Evolutionary conservation across 2,888 invertebrate species (phyloP).

Genomic region (Agonopterix arenella): DNA sequence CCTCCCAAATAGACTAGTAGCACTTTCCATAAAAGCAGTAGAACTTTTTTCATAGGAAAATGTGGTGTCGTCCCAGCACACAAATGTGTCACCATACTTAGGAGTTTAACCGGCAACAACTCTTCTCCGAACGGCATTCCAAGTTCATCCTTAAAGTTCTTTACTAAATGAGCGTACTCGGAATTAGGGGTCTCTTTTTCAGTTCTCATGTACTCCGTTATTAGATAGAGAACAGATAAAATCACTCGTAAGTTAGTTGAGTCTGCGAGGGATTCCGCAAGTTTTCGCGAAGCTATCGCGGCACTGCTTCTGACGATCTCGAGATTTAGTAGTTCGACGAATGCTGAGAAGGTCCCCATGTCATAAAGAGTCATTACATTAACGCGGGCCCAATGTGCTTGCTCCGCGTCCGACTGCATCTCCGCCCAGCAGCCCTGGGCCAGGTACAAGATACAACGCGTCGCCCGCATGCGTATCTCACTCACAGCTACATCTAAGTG

Average conservation of each 20-base stretch:
- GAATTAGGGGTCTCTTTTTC: constrained; percentile 73
- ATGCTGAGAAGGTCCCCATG: constrained; percentile 91
- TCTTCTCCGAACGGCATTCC: constrained; percentile 84
- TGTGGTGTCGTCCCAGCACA: constrained; percentile 97
- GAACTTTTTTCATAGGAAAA: constrained; percentile 98
- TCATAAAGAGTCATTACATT: constrained; percentile 94
- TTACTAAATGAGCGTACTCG: constrained; percentile 71
- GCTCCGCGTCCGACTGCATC: constrained; percentile 94
- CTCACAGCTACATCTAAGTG: constrained; percentile 93
- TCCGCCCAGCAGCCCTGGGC: constrained; percentile 97
- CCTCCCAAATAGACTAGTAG: constrained; percentile 95
- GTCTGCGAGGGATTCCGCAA: constrained; percentile 81
- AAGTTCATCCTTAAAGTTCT: constrained; percentile 79
- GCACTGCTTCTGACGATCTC: constrained; percentile 89
- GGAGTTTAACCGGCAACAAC: constrained; percentile 89
- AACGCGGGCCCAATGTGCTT: constrained; percentile 87
- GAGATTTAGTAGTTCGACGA: constrained; percentile 94
- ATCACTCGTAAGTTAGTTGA: constrained; percentile 94
- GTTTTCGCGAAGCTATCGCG: constrained; percentile 62
- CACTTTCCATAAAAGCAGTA: constrained; percentile 96
- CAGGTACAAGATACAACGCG: constrained; percentile 95
- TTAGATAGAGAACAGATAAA: constrained; percentile 94
- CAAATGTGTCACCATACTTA: constrained; percentile 97
- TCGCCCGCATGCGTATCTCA: constrained; percentile 89
- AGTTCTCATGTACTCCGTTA: constrained; percentile 94